Evolutionary conservation across 1,140 invertebrate species (phyloP).

Genomic region (Sycobia sp.): DNA sequence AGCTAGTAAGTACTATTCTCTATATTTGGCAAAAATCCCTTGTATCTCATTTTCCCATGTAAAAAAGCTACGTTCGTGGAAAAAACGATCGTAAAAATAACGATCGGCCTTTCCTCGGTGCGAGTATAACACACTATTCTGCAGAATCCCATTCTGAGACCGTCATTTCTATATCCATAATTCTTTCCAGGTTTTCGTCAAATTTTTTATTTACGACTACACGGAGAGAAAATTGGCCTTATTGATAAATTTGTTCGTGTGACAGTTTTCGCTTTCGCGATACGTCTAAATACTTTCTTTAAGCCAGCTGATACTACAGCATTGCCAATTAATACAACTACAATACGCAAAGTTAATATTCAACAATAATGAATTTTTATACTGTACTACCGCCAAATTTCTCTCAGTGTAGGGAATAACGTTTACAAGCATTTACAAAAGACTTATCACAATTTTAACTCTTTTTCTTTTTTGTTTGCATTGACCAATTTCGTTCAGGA

Average conservation of each 20-base stretch:
- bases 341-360: no score
- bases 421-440: slow-evolving; percentile 64
- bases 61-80: slow-evolving; percentile 60
- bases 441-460: slow-evolving; percentile 63
- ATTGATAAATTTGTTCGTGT: no score
- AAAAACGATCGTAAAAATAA: slow-evolving; percentile 43
- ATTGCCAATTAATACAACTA: no score
- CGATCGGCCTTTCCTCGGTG: slow-evolving; percentile 8
- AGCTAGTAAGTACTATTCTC: slow-evolving; percentile 57
- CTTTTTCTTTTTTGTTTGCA: slow-evolving; percentile 43
- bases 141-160: slow-evolving; percentile 4
- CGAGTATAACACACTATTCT: slow-evolving; percentile 20
- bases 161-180: slow-evolving; percentile 3
- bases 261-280: no score
- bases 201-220: slow-evolving; percentile 44
- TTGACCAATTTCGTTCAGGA: slow-evolving; percentile 35
- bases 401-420: slow-evolving; percentile 56
- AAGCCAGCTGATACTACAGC: no score
- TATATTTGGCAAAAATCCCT: slow-evolving; percentile 60
- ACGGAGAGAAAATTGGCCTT: no score
- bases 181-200: slow-evolving; percentile 46
- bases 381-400: slow-evolving; percentile 48
- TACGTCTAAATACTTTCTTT: no score
- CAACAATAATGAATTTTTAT: no score
- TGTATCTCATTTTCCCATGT: slow-evolving; percentile 53